Conservation (phyloP, 2,797 vertebrate species). For the Thripadectes ignobilis region DNA sequence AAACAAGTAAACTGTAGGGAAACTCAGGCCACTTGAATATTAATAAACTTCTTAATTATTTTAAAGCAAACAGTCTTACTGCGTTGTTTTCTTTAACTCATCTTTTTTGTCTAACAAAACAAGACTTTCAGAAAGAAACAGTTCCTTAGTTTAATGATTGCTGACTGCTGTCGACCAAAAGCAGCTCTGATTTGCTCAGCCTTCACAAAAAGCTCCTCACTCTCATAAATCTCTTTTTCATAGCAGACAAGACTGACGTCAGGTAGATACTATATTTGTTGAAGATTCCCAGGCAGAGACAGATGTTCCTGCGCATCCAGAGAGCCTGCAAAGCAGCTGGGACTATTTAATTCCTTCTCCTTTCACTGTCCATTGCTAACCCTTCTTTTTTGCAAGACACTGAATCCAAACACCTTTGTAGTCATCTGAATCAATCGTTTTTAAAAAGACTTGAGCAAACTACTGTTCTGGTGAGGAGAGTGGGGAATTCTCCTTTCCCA, state of each 20-base stretch:
- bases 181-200: neutral
- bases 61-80: neutral
- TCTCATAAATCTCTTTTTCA: neutral
- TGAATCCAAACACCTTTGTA: neutral
- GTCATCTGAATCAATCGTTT: neutral
- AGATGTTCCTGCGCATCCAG: neutral
- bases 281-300: neutral
- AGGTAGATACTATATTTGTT: neutral
- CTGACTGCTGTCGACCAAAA: neutral
- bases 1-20: neutral
- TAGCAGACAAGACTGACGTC: neutral
- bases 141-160: neutral
- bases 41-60: neutral
- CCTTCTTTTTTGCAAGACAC: neutral
- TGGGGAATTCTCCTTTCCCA: neutral
- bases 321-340: neutral
- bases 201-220: neutral
- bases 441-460: neutral
- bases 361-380: neutral
- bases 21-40: neutral
- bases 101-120: neutral
- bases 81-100: neutral
- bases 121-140: neutral
- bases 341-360: neutral
- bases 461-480: neutral